phyloP scores from a whole-genome alignment of 2,888 invertebrate genomes.

The Bugula neritina region DNA sequence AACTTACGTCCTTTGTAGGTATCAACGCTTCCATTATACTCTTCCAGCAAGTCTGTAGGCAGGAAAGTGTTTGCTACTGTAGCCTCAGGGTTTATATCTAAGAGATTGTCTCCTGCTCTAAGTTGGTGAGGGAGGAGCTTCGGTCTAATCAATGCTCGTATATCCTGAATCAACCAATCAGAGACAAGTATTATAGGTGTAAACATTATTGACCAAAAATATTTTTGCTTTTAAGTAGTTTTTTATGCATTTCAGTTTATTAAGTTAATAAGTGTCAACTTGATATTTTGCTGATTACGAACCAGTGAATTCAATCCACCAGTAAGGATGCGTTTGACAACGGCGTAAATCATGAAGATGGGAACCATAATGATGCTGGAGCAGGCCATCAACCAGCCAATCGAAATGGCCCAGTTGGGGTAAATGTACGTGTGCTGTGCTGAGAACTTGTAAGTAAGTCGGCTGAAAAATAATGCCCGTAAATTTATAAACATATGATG shows the following conservation, averaged over 20 bases:
- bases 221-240: not conserved
- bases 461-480: conserved; percentile 11
- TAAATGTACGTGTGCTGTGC: conserved; percentile 55
- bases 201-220: not conserved
- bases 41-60: not conserved
- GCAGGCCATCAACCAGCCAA: conserved; percentile 44
- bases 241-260: not conserved
- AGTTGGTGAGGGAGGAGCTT: conserved; percentile 22
- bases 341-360: conserved; percentile 36
- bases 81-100: conserved; percentile 12
- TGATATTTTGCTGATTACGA: too few species aligned
- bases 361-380: conserved; percentile 42
- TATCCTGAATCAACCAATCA: not conserved
- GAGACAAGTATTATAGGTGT: not conserved
- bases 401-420: conserved; percentile 53
- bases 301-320: too few species aligned
- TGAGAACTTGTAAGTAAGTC: conserved; percentile 44
- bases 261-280: too few species aligned
- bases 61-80: conserved; percentile 10
- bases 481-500: too few species aligned
- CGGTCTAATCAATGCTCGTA: not conserved
- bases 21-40: not conserved
- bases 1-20: conserved; percentile 2
- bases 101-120: not conserved
- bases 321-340: conserved; percentile 31